A percentile compares a stretch with the other conserved stretches of the same genome.
phyloP scores from a whole-genome alignment of 2,113 vertebrate species.

The Alaudala cheleensis region DNA sequence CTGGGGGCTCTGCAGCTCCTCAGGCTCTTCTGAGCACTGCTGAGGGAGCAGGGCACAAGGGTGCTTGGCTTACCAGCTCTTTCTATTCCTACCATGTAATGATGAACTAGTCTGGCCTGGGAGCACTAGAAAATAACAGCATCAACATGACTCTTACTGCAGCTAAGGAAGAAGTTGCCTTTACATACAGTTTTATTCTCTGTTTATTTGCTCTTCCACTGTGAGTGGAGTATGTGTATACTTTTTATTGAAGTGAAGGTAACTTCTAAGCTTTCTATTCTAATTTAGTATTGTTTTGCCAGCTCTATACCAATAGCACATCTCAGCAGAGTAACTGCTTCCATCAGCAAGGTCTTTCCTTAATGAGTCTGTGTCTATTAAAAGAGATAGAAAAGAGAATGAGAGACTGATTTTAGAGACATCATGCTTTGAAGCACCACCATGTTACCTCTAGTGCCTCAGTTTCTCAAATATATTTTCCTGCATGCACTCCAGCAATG shows the following conservation, averaged over 20 bases:
- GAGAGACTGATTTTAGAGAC: background rate
- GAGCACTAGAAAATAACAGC: background rate
- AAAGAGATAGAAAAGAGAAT: background rate
- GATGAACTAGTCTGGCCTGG: background rate
- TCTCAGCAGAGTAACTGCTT: background rate
- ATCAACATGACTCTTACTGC: background rate
- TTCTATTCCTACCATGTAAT: accelerated
- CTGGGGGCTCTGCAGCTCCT: background rate
- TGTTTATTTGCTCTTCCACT: background rate
- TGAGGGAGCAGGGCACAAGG: background rate
- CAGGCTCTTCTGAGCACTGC: background rate
- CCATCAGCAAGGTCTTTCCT: background rate
- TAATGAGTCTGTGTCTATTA: background rate
- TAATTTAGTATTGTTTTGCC: background rate
- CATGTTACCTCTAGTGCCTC: background rate
- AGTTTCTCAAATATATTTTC: background rate
- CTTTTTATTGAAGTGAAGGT: background rate
- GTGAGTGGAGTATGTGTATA: background rate
- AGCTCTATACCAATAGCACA: background rate
- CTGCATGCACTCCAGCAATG: accelerated
- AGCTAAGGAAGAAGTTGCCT: background rate
- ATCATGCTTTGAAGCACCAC: background rate
- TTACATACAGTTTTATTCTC: background rate
- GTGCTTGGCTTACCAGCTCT: background rate
- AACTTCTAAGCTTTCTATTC: background rate